Evolutionary conservation across 2,113 vertebrate species (phyloP).

Genomic region (Apodemus sylvaticus): DNA sequence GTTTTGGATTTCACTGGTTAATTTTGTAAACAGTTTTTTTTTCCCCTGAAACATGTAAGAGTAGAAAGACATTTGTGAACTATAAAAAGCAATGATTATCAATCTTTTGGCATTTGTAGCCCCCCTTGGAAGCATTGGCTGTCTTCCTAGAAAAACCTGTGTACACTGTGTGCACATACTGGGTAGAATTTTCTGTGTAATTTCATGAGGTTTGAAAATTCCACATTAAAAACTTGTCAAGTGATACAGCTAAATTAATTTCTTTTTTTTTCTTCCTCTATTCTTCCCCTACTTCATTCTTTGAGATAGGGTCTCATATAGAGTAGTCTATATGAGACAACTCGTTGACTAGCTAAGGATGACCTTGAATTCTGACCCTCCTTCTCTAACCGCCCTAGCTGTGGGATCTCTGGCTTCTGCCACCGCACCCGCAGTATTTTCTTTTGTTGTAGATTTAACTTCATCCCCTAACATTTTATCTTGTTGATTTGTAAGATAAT

Average conservation of each 20-base stretch:
- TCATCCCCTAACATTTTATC: slow-evolving; percentile 20
- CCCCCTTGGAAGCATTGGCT: neutral
- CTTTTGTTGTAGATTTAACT: slow-evolving; percentile 46
- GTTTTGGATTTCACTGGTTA: slow-evolving; percentile 24
- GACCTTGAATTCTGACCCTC: neutral
- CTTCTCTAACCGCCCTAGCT: neutral
- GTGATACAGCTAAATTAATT: slow-evolving; percentile 1
- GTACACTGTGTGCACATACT: neutral
- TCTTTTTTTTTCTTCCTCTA: neutral
- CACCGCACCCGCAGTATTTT: neutral
- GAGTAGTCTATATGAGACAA: neutral
- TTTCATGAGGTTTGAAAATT: slow-evolving; percentile 15
- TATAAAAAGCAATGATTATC: slow-evolving; percentile 1
- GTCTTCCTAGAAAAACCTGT: neutral
- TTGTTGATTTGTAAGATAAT: neutral
- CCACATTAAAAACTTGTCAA: neutral
- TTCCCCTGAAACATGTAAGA: slow-evolving; percentile 32
- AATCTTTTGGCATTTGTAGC: neutral
- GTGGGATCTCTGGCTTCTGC: neutral
- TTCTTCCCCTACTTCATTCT: neutral
- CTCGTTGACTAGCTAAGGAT: neutral
- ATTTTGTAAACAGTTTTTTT: slow-evolving; percentile 24
- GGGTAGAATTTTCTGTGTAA: neutral
- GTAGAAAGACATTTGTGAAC: slow-evolving; percentile 42
- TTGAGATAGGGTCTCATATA: neutral